Conservation (phyloP, 1,140 invertebrate species). For the Drosophila kepulauana region DNA sequence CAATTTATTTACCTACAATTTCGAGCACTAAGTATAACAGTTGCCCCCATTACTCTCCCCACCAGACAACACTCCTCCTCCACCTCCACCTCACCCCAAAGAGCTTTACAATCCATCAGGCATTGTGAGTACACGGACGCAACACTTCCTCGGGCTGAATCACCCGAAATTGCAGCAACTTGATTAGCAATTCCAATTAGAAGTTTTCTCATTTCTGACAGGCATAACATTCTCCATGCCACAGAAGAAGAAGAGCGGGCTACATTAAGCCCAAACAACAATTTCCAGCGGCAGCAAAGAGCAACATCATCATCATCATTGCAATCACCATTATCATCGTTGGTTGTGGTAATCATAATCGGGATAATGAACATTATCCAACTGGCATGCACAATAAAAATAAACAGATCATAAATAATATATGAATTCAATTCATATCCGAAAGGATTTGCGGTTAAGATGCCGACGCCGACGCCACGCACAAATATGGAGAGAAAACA, state of each 20-base stretch:
- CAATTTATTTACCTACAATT: background rate
- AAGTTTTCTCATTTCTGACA: conserved; percentile 81
- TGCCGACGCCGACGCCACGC: conserved; percentile 56
- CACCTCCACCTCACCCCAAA: too few relatives aligned
- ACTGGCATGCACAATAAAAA: conserved; percentile 79
- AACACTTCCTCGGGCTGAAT: too few relatives aligned
- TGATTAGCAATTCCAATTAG: conserved; percentile 83
- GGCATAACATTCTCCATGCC: conserved; percentile 48
- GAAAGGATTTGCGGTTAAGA: conserved; percentile 82
- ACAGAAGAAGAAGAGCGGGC: conserved; percentile 5
- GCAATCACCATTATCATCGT: conserved; percentile 18
- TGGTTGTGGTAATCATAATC: conserved; percentile 10
- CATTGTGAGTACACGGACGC: background rate
- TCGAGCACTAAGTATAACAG: background rate
- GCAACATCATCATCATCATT: conserved; percentile 12
- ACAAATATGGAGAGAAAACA: conserved; percentile 75
- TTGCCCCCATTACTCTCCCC: too few relatives aligned
- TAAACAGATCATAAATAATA: conserved; percentile 84
- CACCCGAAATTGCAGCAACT: conserved; percentile 66
- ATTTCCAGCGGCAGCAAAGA: conserved; percentile 21
- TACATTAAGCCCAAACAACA: conserved; percentile 13
- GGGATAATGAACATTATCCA: conserved; percentile 40
- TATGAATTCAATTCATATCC: conserved; percentile 83
- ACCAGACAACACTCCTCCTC: too few relatives aligned
- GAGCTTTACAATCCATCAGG: background rate